phyloP scores from a whole-genome alignment of 2,888 invertebrate genomes.

The Teinopalpus imperialis region DNA sequence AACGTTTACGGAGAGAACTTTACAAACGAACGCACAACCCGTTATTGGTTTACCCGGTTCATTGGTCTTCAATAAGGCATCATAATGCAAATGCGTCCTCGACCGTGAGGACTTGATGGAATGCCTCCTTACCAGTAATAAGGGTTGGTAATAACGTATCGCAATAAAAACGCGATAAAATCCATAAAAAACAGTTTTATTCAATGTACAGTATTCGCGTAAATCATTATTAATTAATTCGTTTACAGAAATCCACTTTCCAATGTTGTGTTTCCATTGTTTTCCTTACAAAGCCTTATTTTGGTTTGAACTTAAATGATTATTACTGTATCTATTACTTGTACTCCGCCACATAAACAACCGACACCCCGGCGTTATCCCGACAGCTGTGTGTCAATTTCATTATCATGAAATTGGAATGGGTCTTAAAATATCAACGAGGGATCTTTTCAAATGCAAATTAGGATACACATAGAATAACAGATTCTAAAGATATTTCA shows the following conservation, averaged over 20 bases:
- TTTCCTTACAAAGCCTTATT: conserved; percentile 8
- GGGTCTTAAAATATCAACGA: conserved; percentile 15
- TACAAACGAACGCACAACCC: too few species aligned
- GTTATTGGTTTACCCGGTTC: too few species aligned
- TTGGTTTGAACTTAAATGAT: conserved; percentile 15
- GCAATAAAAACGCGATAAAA: too few species aligned
- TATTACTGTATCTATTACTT: conserved; percentile 7
- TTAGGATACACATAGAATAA: conserved; percentile 1
- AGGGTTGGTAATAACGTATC: too few species aligned
- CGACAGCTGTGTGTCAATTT: conserved; percentile 17
- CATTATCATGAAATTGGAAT: conserved; percentile 18
- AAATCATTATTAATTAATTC: too few species aligned
- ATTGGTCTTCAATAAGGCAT: too few species aligned
- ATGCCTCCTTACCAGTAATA: too few species aligned
- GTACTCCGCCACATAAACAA: background rate
- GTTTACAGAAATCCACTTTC: conserved; percentile 6
- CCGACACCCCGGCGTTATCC: conserved; percentile 6
- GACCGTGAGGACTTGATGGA: too few species aligned
- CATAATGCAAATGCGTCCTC: too few species aligned
- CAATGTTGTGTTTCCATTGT: conserved; percentile 12
- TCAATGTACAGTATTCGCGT: too few species aligned
- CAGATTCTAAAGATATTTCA: background rate
- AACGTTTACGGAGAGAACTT: too few species aligned
- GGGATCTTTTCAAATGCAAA: conserved; percentile 16
- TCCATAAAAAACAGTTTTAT: too few species aligned